These are phyloP conservation scores for Falcunculus frontatus DNA, from an alignment of 2,113 vertebrate species.

Conservation along the genomic window DNA sequence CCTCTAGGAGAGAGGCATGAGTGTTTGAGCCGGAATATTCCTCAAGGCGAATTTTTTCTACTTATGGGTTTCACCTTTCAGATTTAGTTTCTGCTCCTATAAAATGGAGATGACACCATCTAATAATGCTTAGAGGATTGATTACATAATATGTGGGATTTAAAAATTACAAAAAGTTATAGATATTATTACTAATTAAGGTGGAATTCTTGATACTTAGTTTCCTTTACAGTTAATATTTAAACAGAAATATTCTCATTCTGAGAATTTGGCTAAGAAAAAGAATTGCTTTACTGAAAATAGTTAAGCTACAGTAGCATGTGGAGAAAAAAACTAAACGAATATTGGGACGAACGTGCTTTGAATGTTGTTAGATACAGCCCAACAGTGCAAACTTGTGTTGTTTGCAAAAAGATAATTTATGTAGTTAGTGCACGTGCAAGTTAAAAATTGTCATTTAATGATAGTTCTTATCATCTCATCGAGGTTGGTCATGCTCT, in stretches of 20 bases:
- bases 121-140: not conserved
- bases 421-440: not conserved
- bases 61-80: not conserved
- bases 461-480: not conserved
- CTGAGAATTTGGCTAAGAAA: not conserved
- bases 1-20: not conserved
- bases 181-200: not conserved
- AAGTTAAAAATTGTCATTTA: not conserved
- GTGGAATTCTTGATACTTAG: not conserved
- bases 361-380: not conserved
- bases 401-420: not conserved
- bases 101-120: not conserved
- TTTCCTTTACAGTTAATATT: not conserved
- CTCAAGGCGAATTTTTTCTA: not conserved
- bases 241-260: not conserved
- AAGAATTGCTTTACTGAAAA: not conserved
- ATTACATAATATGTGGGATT: not conserved
- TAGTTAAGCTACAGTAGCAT: not conserved
- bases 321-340: not conserved
- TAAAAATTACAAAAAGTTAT: not conserved
- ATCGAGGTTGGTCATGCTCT: not conserved
- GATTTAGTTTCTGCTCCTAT: not conserved
- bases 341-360: not conserved
- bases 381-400: not conserved
- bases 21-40: not conserved